A percentile compares a stretch with the other conserved stretches of the same genome.
Evolutionary conservation across 2,113 vertebrate species (phyloP).

Genomic region (Cololabis saira): DNA sequence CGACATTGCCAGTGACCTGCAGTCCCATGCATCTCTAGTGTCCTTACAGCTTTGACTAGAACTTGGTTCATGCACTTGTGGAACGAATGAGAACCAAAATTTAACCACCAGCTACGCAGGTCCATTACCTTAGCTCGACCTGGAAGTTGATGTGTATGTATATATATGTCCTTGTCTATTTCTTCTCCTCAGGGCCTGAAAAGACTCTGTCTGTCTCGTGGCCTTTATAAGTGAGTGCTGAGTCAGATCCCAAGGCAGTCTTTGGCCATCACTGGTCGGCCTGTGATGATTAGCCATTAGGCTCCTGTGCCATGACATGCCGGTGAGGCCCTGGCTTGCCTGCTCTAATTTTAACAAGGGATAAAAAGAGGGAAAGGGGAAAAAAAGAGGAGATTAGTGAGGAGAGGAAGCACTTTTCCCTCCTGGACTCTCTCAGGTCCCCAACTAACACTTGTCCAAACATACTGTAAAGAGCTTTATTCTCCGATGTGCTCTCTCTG

Average conservation of each 20-base stretch:
- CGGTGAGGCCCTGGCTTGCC: conserved; percentile 17
- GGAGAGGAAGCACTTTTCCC: conserved; percentile 36
- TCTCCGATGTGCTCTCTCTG: conserved; percentile 49
- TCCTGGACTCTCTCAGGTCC: conserved; percentile 44
- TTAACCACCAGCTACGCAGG: too few species aligned
- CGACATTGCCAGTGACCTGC: too few species aligned
- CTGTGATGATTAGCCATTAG: conserved; percentile 65
- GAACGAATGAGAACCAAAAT: too few species aligned
- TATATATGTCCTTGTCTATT: too few species aligned
- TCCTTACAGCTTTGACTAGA: too few species aligned
- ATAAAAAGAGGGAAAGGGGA: conserved; percentile 28
- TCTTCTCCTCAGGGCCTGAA: conserved; percentile 12
- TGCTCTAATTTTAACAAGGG: conserved; percentile 54
- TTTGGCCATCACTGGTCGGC: conserved; percentile 55
- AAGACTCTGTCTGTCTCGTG: conserved; percentile 12
- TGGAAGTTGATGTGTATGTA: too few species aligned
- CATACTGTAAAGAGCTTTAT: conserved; percentile 50
- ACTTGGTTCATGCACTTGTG: too few species aligned
- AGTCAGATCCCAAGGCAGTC: conserved; percentile 45
- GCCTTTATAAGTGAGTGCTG: conserved; percentile 25
- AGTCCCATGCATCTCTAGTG: too few species aligned
- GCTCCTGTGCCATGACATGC: conserved; percentile 47
- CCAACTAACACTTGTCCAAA: conserved; percentile 62
- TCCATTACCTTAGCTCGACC: too few species aligned
- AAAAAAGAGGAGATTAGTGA: conserved; percentile 50